Conservation (phyloP, 2,888 invertebrate genomes). For the Cerceris ruficornis region DNA sequence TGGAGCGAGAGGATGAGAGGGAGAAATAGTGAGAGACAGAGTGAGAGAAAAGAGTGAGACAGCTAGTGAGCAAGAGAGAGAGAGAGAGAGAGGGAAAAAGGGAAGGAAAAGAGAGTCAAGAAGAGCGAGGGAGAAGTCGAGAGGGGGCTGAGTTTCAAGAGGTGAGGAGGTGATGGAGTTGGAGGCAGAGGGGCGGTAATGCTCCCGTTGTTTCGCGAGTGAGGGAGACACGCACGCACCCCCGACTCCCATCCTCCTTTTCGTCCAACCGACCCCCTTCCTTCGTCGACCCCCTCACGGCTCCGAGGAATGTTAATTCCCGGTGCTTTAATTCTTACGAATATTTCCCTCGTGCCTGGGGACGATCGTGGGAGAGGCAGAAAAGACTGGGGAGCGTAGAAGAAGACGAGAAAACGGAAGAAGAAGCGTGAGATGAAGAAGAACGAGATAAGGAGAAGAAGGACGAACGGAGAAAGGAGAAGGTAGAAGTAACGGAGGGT, state of each 20-base stretch:
- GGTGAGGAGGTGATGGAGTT: constrained; percentile 67
- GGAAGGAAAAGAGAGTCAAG: constrained; percentile 52
- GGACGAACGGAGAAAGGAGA: constrained; percentile 33
- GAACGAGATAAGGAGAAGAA: constrained; percentile 32
- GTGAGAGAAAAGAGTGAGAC: constrained; percentile 27
- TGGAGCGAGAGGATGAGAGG: constrained; percentile 30
- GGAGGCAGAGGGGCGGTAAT: constrained; percentile 74
- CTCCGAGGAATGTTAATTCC: constrained; percentile 81
- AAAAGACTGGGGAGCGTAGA: constrained; percentile 49
- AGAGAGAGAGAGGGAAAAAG: constrained; percentile 38
- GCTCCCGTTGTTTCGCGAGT: constrained; percentile 79
- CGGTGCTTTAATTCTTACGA: constrained; percentile 82
- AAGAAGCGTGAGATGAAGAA: constrained; percentile 65
- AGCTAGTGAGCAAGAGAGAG: constrained; percentile 29
- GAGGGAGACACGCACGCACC: constrained; percentile 78
- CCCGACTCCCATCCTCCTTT: constrained; percentile 49
- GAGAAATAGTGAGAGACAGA: constrained; percentile 33
- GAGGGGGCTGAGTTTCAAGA: constrained; percentile 65
- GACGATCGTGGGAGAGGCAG: constrained; percentile 64
- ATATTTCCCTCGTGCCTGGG: constrained; percentile 78
- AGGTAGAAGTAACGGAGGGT: constrained; percentile 28
- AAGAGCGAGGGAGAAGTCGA: constrained; percentile 58
- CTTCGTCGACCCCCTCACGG: constrained; percentile 57
- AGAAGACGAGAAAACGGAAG: constrained; percentile 32
- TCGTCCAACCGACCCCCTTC: constrained; percentile 48